Base-by-base conservation (phyloP, 2,797 vertebrate genomes). In the Tokudaia tokunoshimensis region DNA sequence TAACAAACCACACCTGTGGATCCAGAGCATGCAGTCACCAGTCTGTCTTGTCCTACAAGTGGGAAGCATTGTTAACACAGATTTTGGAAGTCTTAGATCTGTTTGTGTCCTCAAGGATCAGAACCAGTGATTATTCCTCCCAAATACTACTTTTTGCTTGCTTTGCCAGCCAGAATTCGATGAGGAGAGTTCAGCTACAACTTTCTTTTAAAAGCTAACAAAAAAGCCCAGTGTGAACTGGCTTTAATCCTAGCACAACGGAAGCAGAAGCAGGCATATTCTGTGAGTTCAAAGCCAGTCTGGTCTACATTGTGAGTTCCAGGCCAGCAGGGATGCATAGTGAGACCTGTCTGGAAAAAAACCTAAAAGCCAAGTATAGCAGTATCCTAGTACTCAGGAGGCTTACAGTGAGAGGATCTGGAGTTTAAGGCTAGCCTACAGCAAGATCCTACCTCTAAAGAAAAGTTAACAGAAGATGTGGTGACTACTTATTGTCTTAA, bases 151-250 rank as follows among this genome's bases (percentile, higher is more conserved):
- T 91, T 74, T 74, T 63, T 80, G 24, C 52, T 86, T 92, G 55
- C 24, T 95, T 94, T 91, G n/a, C 59, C 8, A 37, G 2, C 57
- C 78, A 93, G 74, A 93, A 75, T 24, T 75, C 72, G 90, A 0
- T 15, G 59, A 78, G 76, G 76, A 20, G 41, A 72, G 50, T 81
- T 95, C 72, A 95, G 61, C 37, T 22, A 0, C 31, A 67, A 14
- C 70, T 85, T 55, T 41, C 70, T 31, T 61, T 63, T 84, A 80
- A 92, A 84, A 86, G 37, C 82, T 78, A 44, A 92, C n/a, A 63
- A 95, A 83, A 61, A 55, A 87, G 13, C 22, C 65, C 37, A n/a
- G 13, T 37, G 20, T 37, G 34, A n/a, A 52, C 47, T 70, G 34
- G 7, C 12, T 86, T 85, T 86, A 86, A 34, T 70, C 47, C 6